phyloP scores from a whole-genome alignment of 2,888 invertebrate genomes.

The Limenitis camilla region DNA sequence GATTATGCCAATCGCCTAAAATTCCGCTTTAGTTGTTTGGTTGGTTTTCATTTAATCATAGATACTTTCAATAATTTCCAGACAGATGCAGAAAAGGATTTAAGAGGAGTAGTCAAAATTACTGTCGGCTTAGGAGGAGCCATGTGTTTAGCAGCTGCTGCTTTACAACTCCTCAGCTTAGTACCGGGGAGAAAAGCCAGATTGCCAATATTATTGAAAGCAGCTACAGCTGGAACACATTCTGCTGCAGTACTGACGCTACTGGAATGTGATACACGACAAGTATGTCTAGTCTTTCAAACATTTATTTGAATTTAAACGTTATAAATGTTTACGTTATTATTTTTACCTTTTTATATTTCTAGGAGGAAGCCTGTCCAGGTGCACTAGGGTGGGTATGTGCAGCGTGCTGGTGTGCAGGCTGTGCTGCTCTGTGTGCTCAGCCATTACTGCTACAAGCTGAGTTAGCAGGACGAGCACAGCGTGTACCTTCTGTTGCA shows the following conservation, averaged over 20 bases:
- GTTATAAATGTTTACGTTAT: neutral
- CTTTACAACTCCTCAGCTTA: slow-evolving; percentile 50
- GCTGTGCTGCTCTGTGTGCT: slow-evolving; percentile 81
- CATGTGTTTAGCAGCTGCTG: slow-evolving; percentile 57
- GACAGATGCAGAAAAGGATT: slow-evolving; percentile 60
- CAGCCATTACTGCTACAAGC: slow-evolving; percentile 81
- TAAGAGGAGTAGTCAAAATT: slow-evolving; percentile 56
- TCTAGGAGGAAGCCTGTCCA: slow-evolving; percentile 53
- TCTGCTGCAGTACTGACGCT: slow-evolving; percentile 55
- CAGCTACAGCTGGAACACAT: slow-evolving; percentile 56
- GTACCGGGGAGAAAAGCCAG: slow-evolving; percentile 42
- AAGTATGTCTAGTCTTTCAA: slow-evolving; percentile 34
- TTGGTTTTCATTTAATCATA: no score
- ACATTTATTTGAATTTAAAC: neutral
- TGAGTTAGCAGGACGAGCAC: slow-evolving; percentile 77
- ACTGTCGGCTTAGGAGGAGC: slow-evolving; percentile 58
- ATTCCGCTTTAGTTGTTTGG: no score
- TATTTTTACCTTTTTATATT: neutral
- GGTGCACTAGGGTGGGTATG: slow-evolving; percentile 81
- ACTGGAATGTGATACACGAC: slow-evolving; percentile 56
- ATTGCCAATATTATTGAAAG: slow-evolving; percentile 50
- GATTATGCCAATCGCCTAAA: no score
- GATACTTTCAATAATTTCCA: slow-evolving; percentile 18
- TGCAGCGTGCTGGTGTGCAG: slow-evolving; percentile 79
- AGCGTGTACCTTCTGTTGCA: slow-evolving; percentile 79